These are phyloP conservation scores for Alsophila aescularia DNA, from an alignment of 2,888 invertebrate species.

Conservation along the genomic window DNA sequence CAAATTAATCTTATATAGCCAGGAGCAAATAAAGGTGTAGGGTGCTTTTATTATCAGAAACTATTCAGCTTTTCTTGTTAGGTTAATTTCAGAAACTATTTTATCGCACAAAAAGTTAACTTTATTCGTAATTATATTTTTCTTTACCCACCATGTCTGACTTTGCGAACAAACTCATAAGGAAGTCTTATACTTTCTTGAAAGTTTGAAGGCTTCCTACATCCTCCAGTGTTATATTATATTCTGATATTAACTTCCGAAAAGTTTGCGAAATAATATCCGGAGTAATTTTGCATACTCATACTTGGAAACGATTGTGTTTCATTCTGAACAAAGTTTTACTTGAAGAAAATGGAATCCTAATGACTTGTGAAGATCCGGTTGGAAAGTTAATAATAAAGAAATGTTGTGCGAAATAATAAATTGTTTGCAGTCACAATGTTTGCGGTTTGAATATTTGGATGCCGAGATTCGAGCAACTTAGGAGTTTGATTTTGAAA, in stretches of 20 bases:
- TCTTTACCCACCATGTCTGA: too few species aligned
- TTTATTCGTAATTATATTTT: too few species aligned
- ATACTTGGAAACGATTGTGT: slow-evolving; percentile 13
- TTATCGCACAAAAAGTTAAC: too few species aligned
- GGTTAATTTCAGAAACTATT: too few species aligned
- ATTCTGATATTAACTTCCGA: slow-evolving; percentile 6
- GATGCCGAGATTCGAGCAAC: too few species aligned
- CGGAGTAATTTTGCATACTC: slow-evolving; percentile 8
- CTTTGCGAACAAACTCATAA: too few species aligned
- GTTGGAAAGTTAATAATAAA: neutral
- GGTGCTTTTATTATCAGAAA: too few species aligned
- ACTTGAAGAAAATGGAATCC: neutral
- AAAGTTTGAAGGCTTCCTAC: neutral
- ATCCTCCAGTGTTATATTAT: neutral
- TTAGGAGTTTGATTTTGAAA: too few species aligned
- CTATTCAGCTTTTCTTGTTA: too few species aligned
- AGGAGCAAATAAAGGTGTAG: too few species aligned
- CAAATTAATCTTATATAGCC: too few species aligned
- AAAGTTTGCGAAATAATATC: slow-evolving; percentile 22
- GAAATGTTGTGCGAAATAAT: neutral
- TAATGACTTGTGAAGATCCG: slow-evolving; percentile 11
- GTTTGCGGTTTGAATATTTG: neutral
- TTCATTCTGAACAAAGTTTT: slow-evolving; percentile 12
- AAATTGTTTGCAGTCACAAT: neutral
- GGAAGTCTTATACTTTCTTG: too few species aligned